These are phyloP conservation scores for Pocillopora verrucosa DNA, from an alignment of 64 coral and sea anemone genomes.

Conservation along the genomic window DNA sequence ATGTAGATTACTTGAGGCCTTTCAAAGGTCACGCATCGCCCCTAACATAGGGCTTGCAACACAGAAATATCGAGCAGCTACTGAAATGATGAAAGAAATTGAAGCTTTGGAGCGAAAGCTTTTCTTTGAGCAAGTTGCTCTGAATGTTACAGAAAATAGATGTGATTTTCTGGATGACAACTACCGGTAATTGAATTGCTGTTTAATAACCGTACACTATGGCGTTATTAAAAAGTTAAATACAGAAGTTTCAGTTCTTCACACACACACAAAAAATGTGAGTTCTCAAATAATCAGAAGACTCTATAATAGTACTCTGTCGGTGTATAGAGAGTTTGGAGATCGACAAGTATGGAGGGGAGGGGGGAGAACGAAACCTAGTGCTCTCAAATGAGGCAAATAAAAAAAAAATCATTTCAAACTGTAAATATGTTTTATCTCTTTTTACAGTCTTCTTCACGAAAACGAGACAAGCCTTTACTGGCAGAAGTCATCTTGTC, in stretches of 20 bases:
- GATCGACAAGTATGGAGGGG: too few species aligned
- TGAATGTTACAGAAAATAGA: neutral
- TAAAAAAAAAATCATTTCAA: too few species aligned
- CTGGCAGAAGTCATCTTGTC: neutral
- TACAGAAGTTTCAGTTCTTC: too few species aligned
- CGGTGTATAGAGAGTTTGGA: too few species aligned
- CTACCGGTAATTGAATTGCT: neutral
- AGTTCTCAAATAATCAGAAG: too few species aligned
- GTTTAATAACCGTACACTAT: too few species aligned
- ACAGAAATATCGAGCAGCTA: neutral
- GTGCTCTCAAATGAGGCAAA: too few species aligned
- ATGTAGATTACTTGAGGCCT: neutral
- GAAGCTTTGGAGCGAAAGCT: constrained; percentile 18
- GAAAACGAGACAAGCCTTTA: neutral
- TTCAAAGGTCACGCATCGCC: neutral
- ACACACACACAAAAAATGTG: too few species aligned
- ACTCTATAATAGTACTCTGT: too few species aligned
- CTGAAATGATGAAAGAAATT: neutral
- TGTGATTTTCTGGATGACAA: neutral
- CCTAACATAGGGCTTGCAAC: neutral
- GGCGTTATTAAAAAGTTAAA: too few species aligned
- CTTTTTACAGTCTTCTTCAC: constrained; percentile 23
- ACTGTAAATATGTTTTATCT: neutral
- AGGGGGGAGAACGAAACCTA: too few species aligned
- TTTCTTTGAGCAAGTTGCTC: neutral